Evolutionary conservation across 2,797 vertebrate genomes (phyloP), one percentile per base, ranked within the genome.

Genomic region (Enteromius thamalakanensis): DNA sequence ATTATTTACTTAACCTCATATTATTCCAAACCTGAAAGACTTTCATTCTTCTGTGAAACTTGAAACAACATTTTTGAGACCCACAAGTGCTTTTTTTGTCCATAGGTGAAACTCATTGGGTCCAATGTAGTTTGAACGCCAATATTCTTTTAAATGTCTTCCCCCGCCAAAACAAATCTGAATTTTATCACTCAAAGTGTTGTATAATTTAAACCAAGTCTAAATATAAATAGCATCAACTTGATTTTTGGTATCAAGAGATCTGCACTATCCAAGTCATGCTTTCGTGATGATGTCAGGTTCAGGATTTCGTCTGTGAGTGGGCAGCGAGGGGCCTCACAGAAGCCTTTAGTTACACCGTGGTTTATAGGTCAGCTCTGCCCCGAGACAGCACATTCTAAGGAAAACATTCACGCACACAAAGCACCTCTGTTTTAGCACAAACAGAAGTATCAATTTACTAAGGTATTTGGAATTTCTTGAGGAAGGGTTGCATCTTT

Each of bases 311-410:
- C 82, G 62, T 88, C 71, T 76, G 80, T 70, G 51, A 81, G 78
- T 69, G 70, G 81, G 71, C 67, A 72, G 40, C 11, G 42, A 85
- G 72, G 67, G 83, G 71, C 79, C 84, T 82, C 85, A 80, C 62
- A 77, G 40, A 78, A 65, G 58, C 71, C 77, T 68, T 74, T 87
- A 76, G 86, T 75, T 84, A 69, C 69, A 87, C 64, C 45, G 64
- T 65, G 65, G 77, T 85, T 87, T 85, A 85, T 83, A 78, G 78
- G 71, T 86, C 68, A 86, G 53, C 81, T 81, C 15, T 75, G 71
- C 51, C 62, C 45, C 23, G 68, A 85, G 65, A 32, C 49, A 34
- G 67, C 45, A 51, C 37, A 58, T 53, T 71, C 78, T 79, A 76
- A 76, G 51, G 47, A 83, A 79, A 76, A 86, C 82, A 85, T 55